Conservation (phyloP, 2,888 invertebrate genomes). For the Aleiodes testaceus region DNA sequence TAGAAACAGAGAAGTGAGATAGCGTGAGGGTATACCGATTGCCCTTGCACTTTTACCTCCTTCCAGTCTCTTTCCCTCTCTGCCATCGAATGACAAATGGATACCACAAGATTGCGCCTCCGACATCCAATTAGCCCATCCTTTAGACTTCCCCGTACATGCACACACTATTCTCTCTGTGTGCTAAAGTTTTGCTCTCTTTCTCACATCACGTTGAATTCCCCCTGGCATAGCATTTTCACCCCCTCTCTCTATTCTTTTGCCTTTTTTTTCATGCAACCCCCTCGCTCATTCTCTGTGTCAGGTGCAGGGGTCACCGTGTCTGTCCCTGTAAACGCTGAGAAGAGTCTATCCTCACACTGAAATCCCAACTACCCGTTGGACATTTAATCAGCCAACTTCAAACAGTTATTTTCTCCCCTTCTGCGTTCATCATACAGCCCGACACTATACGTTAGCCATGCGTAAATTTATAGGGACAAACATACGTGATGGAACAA, state of each 20-base stretch:
- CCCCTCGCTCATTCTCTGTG: slow-evolving; percentile 27
- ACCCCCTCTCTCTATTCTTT: too few relatives aligned
- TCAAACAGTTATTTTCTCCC: slow-evolving; percentile 40
- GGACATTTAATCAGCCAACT: slow-evolving; percentile 65
- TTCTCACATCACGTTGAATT: slow-evolving; percentile 31
- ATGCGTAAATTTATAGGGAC: slow-evolving; percentile 29
- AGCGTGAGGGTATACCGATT: slow-evolving; percentile 37
- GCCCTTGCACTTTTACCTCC: slow-evolving; percentile 49
- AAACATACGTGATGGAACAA: slow-evolving; percentile 11
- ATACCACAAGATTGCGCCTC: slow-evolving; percentile 66
- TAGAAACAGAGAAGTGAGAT: slow-evolving; percentile 42
- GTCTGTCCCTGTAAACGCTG: slow-evolving; percentile 43
- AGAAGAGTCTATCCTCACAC: slow-evolving; percentile 51
- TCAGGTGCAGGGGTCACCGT: slow-evolving; percentile 36
- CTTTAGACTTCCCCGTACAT: slow-evolving; percentile 45
- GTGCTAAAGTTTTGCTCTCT: not conserved
- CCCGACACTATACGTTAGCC: slow-evolving; percentile 17
- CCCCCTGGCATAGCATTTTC: not conserved
- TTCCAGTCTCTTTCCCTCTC: not conserved
- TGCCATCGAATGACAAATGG: slow-evolving; percentile 66
- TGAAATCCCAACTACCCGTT: slow-evolving; percentile 29
- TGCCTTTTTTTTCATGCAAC: not conserved
- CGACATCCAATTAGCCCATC: slow-evolving; percentile 66
- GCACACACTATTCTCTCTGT: not conserved
- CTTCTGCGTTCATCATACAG: slow-evolving; percentile 7